phyloP scores from a whole-genome alignment of 2,888 invertebrate species.

The Bursaphelenchus okinawaensis region DNA sequence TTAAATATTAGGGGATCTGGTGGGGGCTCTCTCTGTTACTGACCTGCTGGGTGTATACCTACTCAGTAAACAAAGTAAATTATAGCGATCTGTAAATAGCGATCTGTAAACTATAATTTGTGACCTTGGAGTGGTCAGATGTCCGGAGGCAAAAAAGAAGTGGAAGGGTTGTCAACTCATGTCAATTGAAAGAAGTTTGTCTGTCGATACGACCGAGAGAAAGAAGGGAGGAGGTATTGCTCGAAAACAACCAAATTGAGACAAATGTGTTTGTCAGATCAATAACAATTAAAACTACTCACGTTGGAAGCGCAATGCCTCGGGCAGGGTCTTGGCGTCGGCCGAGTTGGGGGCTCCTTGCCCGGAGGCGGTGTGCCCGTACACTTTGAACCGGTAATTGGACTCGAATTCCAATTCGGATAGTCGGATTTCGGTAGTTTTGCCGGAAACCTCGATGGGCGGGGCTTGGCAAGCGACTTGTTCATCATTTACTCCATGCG shows the following conservation, averaged over 20 bases:
- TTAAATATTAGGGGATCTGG: no score
- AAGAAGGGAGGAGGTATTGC: background rate
- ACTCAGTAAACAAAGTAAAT: no score
- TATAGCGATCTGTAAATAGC: no score
- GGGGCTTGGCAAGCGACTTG: slow-evolving; percentile 21
- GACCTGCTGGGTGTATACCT: no score
- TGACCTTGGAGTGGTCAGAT: background rate
- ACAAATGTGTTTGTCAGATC: background rate
- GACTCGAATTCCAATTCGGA: slow-evolving; percentile 70
- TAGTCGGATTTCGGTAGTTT: slow-evolving; percentile 39
- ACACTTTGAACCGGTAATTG: slow-evolving; percentile 73
- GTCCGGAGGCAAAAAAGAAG: background rate
- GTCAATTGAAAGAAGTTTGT: background rate
- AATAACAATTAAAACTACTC: slow-evolving; percentile 5
- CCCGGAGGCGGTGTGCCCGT: slow-evolving; percentile 80
- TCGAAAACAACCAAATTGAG: background rate
- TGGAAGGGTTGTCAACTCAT: background rate
- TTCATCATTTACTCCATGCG: slow-evolving; percentile 17
- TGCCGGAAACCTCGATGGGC: slow-evolving; percentile 29
- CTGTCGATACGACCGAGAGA: background rate
- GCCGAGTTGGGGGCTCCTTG: slow-evolving; percentile 68
- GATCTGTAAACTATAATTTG: no score
- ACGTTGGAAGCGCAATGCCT: slow-evolving; percentile 33
- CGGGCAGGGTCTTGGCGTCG: slow-evolving; percentile 51
- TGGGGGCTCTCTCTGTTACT: no score